Evolutionary conservation across 2,888 invertebrate species (phyloP).

Genomic region (Lypha dubia): DNA sequence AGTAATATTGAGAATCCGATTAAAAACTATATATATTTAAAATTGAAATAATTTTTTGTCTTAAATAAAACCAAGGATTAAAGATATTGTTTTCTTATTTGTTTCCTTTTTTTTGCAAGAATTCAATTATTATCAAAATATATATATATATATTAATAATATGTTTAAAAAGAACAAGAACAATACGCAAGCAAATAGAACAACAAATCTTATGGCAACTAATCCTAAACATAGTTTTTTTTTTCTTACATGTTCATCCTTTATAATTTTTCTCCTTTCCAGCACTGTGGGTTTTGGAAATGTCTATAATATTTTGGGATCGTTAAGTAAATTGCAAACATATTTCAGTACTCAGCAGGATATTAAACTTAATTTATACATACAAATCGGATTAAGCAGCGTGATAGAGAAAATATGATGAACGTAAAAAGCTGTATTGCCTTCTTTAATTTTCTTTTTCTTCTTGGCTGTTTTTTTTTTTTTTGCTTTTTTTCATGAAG

Average conservation of each 20-base stretch:
- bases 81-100: neutral
- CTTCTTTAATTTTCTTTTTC: slow-evolving; percentile 4
- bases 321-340: slow-evolving; percentile 52
- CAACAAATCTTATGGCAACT: neutral
- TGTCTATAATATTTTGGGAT: slow-evolving; percentile 46
- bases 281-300: slow-evolving; percentile 2
- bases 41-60: neutral
- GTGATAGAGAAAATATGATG: slow-evolving; percentile 50
- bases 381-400: slow-evolving; percentile 54
- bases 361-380: slow-evolving; percentile 49
- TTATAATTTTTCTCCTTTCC: neutral
- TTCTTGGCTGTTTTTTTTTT: neutral
- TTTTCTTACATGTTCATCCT: neutral
- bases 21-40: too few species aligned
- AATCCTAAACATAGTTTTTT: neutral
- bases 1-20: too few species aligned
- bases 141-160: neutral
- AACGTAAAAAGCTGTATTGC: slow-evolving; percentile 47
- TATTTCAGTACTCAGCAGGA: slow-evolving; percentile 64
- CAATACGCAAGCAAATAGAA: neutral
- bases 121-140: neutral
- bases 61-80: neutral
- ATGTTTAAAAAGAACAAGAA: neutral
- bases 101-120: neutral
- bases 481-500: neutral